Evolutionary conservation across 2,888 invertebrate genomes (phyloP).

Genomic region (Aricia artaxerxes): DNA sequence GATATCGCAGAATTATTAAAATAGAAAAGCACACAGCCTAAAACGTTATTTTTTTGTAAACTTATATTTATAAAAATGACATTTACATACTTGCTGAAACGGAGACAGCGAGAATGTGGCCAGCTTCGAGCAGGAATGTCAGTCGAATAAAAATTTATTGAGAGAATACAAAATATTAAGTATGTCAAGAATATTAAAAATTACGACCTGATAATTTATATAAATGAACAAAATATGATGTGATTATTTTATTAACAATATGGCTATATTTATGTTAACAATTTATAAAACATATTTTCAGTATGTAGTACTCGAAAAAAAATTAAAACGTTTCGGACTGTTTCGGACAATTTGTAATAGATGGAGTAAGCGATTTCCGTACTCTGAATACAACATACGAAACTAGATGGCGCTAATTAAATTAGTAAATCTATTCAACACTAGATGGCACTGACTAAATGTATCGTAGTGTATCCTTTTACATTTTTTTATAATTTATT

Average conservation of each 20-base stretch:
- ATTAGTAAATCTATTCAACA: background rate
- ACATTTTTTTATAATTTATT: too few species aligned
- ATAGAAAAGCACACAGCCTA: constrained; percentile 46
- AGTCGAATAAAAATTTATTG: constrained; percentile 52
- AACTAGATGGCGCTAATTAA: constrained; percentile 1
- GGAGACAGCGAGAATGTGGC: constrained; percentile 76
- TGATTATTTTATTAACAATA: background rate
- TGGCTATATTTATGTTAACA: background rate
- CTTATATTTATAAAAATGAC: constrained; percentile 68
- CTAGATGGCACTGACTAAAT: background rate
- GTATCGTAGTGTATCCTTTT: too few species aligned
- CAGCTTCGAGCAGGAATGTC: constrained; percentile 65
- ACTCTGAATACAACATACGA: background rate
- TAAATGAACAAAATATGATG: background rate
- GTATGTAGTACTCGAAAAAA: background rate
- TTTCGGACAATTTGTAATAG: background rate
- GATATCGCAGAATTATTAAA: constrained; percentile 46
- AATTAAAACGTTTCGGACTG: background rate
- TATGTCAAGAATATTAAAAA: constrained; percentile 1
- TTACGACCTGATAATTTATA: background rate
- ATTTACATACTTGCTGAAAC: constrained; percentile 80
- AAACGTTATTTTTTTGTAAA: constrained; percentile 57
- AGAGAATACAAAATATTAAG: constrained; percentile 29
- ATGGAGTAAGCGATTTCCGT: background rate
- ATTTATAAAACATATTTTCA: background rate